phyloP scores from a whole-genome alignment of 2,113 vertebrate species.

The Nesoenas mayeri region DNA sequence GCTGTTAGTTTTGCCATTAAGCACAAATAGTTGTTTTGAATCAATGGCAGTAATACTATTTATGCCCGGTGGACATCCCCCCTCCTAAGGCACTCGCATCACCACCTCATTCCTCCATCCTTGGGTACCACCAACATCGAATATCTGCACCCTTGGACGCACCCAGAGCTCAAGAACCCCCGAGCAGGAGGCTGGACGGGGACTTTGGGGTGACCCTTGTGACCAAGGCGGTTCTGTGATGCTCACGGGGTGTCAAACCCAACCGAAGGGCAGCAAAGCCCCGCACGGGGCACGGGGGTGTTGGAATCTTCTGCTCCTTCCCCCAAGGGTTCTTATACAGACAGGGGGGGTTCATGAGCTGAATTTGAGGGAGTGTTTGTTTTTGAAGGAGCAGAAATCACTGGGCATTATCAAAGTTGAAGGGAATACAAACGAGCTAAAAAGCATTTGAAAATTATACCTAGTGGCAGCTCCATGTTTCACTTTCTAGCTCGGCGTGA shows the following conservation, averaged over 20 bases:
- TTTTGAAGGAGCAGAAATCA: background rate
- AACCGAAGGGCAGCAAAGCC: too few relatives aligned
- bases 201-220: too few relatives aligned
- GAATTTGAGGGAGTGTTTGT: background rate
- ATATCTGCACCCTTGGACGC: background rate
- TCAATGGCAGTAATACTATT: background rate
- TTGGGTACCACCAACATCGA: background rate
- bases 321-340: background rate
- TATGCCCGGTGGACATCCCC: background rate
- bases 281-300: too few relatives aligned
- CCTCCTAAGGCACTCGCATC: background rate
- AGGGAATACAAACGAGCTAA: background rate
- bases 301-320: background rate
- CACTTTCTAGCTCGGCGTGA: background rate
- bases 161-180: background rate
- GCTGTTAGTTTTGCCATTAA: background rate
- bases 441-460: background rate
- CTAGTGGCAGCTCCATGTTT: background rate
- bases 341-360: background rate
- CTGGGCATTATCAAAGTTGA: background rate
- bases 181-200: background rate
- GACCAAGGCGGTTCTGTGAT: accelerated
- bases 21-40: background rate
- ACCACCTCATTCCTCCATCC: background rate
- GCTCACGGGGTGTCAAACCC: background rate